Conservation (phyloP, 1,140 invertebrate species). For the Magallana angulata region DNA sequence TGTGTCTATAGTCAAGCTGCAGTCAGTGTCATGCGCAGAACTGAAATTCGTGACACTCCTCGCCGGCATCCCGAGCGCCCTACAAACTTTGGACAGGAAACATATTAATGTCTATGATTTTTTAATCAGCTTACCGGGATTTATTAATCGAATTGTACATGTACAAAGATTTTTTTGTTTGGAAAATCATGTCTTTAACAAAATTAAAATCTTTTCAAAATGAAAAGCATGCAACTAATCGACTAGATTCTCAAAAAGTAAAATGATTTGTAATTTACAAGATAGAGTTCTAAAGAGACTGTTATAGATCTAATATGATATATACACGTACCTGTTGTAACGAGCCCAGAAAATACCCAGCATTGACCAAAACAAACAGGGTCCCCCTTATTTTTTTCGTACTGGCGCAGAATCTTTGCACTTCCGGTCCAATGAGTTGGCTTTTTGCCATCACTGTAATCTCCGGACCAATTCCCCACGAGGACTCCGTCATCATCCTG, state of each 20-base stretch:
- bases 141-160: too few relatives aligned
- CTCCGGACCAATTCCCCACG: constrained; percentile 86
- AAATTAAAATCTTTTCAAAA: too few relatives aligned
- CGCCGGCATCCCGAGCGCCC: constrained; percentile 91
- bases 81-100: constrained; percentile 83
- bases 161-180: too few relatives aligned
- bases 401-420: constrained; percentile 90
- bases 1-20: constrained; percentile 92
- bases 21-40: constrained; percentile 95
- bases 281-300: too few relatives aligned
- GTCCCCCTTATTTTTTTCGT: constrained; percentile 87
- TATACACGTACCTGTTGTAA: constrained; percentile 85
- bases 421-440: constrained; percentile 91
- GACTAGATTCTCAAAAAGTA: too few relatives aligned
- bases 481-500: constrained; percentile 81
- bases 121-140: too few relatives aligned
- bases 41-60: constrained; percentile 92
- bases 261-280: too few relatives aligned
- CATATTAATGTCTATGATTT: too few relatives aligned
- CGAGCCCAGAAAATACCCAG: constrained; percentile 94
- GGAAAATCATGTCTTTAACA: too few relatives aligned
- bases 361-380: constrained; percentile 96
- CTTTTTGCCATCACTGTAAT: constrained; percentile 83
- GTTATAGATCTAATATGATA: too few relatives aligned
- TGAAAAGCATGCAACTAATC: too few relatives aligned